phyloP scores from a whole-genome alignment of 2,888 invertebrate species.

The Epirrhoe tristata region DNA sequence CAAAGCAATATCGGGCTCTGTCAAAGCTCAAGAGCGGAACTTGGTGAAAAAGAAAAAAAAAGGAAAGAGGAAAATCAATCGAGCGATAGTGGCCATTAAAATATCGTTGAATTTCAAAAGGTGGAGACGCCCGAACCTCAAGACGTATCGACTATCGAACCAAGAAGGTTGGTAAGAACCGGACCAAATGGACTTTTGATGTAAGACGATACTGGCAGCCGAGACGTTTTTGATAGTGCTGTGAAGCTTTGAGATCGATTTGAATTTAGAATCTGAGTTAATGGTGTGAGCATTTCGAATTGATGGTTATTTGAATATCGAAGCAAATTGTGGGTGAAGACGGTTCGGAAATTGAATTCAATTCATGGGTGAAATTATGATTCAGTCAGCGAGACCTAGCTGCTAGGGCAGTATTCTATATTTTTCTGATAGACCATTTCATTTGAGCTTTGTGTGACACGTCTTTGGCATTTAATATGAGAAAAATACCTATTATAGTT shows the following conservation, averaged over 20 bases:
- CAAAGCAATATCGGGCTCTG: conserved; percentile 69
- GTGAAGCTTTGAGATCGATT: conserved; percentile 39
- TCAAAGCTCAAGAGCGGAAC: conserved; percentile 51
- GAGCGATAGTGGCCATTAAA: conserved; percentile 83
- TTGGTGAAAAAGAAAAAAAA: conserved; percentile 48
- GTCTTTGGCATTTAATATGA: too few relatives aligned
- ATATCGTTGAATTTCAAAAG: conserved; percentile 82
- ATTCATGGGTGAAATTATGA: conserved; percentile 16
- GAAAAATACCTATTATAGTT: too few relatives aligned
- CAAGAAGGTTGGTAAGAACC: conserved; percentile 31
- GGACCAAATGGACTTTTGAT: conserved; percentile 79
- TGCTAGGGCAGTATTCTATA: not conserved
- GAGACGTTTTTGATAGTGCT: conserved; percentile 46
- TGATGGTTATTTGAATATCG: conserved; percentile 54
- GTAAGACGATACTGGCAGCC: conserved; percentile 57
- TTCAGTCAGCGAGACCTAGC: conserved; percentile 1
- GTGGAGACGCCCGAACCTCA: conserved; percentile 57
- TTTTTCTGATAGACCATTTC: not conserved
- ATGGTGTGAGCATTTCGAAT: conserved; percentile 40
- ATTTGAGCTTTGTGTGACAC: too few relatives aligned
- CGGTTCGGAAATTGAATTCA: conserved; percentile 26
- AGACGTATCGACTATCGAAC: conserved; percentile 64
- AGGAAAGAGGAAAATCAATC: conserved; percentile 63
- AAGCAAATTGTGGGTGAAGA: conserved; percentile 19
- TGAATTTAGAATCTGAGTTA: conserved; percentile 60